phyloP scores from a whole-genome alignment of 1,140 invertebrate genomes.

The Glossosoma conforme region DNA sequence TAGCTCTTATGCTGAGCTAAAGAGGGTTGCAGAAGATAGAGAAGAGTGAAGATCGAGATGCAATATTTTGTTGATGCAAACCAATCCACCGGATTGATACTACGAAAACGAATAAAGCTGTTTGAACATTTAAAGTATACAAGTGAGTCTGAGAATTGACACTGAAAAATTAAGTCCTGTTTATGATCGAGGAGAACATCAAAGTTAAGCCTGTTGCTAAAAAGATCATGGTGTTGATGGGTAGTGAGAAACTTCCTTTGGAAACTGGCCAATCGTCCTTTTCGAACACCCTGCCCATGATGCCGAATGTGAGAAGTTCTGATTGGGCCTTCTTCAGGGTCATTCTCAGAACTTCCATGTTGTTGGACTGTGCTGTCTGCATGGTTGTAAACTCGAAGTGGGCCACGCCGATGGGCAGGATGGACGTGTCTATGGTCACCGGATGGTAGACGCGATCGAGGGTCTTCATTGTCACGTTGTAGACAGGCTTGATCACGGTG shows the following conservation, averaged over 20 bases:
- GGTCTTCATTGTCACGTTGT: conserved; percentile 29
- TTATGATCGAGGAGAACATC: too few relatives aligned
- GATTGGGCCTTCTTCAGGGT: conserved; percentile 6
- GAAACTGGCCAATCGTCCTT: conserved; percentile 13
- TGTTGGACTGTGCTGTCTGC: neutral
- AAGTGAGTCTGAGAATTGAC: too few relatives aligned
- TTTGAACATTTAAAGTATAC: too few relatives aligned
- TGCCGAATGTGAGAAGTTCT: conserved; percentile 33
- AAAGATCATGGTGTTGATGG: too few relatives aligned
- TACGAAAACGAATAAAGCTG: too few relatives aligned
- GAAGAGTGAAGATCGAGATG: too few relatives aligned
- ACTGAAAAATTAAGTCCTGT: too few relatives aligned
- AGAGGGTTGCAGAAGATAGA: too few relatives aligned
- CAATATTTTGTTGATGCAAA: too few relatives aligned
- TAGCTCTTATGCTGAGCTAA: too few relatives aligned
- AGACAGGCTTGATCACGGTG: conserved; percentile 33
- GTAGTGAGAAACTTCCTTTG: neutral
- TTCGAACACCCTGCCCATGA: conserved; percentile 39
- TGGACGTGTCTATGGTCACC: conserved; percentile 35
- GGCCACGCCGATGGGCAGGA: conserved; percentile 38
- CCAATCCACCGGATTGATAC: too few relatives aligned
- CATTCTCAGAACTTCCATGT: conserved; percentile 2
- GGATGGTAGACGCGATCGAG: conserved; percentile 37
- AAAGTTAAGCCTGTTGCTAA: too few relatives aligned
- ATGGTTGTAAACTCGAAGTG: conserved; percentile 32